Conservation (phyloP, 2,797 vertebrate species). For the Tokudaia muenninki region DNA sequence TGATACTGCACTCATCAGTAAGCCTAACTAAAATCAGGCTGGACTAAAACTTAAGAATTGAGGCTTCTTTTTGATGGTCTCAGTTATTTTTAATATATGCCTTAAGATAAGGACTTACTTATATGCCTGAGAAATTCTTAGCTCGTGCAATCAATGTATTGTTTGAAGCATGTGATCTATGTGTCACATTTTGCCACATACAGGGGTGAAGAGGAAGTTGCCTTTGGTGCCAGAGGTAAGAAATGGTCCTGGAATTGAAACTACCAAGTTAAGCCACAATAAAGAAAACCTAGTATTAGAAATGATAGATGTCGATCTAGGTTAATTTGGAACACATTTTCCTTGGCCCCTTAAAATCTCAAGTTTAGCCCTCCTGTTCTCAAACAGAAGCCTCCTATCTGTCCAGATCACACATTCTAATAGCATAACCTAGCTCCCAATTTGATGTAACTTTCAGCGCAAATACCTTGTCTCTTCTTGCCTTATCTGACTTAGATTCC, state of each 20-base stretch:
- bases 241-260: neutral
- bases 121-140: neutral
- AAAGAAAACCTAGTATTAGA: neutral
- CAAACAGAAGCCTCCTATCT: neutral
- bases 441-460: neutral
- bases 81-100: neutral
- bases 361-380: neutral
- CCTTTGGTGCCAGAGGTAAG: neutral
- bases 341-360: neutral
- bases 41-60: neutral
- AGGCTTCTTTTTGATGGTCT: neutral
- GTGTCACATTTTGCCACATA: neutral
- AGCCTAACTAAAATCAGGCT: neutral
- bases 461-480: neutral
- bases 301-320: neutral
- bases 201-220: neutral
- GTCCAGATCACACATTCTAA: neutral
- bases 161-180: neutral
- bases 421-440: neutral
- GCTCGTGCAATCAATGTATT: neutral
- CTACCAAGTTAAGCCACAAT: neutral
- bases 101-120: neutral
- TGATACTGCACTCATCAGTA: neutral
- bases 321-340: neutral
- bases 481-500: neutral